A percentile compares a stretch with the other conserved stretches of the same genome.
phyloP scores from a whole-genome alignment of 2,888 invertebrate genomes.

The Chrysina gloriosa region DNA sequence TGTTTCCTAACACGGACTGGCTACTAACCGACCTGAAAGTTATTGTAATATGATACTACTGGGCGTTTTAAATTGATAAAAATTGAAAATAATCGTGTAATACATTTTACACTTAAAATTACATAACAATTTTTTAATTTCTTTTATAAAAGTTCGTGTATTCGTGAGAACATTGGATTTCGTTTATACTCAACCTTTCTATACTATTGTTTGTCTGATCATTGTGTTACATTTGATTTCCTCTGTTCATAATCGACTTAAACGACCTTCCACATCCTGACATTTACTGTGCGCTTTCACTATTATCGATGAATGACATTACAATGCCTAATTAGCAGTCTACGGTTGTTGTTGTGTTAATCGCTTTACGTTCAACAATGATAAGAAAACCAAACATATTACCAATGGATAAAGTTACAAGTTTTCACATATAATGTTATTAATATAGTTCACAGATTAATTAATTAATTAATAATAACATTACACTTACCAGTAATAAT shows the following conservation, averaged over 20 bases:
- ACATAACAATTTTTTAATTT: no score
- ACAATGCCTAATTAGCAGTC: background rate
- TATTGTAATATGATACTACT: no score
- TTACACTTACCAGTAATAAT: no score
- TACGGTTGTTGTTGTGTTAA: no score
- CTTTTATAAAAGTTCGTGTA: no score
- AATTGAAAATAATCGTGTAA: no score
- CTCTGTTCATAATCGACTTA: background rate
- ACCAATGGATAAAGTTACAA: background rate
- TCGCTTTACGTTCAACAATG: background rate
- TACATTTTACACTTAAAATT: background rate
- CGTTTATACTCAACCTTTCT: background rate
- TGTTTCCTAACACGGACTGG: no score
- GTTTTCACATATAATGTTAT: background rate
- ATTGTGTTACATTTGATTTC: slow-evolving; percentile 3
- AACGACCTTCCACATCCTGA: slow-evolving; percentile 7
- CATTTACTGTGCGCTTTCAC: slow-evolving; percentile 3
- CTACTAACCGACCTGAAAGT: no score
- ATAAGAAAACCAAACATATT: background rate
- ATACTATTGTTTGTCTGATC: background rate
- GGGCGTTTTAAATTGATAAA: no score
- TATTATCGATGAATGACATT: background rate
- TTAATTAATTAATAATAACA: no score
- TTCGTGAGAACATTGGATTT: no score
- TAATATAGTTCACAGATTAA: background rate